Evolutionary conservation across 1,140 invertebrate species (phyloP), one percentile per base, ranked within the genome.

Genomic region (Macrosteles quadrilineatus): DNA sequence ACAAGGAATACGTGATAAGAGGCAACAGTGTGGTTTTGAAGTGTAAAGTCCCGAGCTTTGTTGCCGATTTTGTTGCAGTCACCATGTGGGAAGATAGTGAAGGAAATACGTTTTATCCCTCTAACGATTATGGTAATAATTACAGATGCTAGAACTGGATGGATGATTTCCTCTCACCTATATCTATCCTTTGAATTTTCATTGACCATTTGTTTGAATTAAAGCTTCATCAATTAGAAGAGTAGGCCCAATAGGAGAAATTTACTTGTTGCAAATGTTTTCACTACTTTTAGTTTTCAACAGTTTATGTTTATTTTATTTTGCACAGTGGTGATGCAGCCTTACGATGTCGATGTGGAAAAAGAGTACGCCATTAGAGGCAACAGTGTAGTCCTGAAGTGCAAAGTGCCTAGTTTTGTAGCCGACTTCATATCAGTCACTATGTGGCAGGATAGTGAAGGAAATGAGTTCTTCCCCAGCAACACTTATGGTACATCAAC

Each of bases 341-440:
- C 88, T 74, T 94, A 93, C 80, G 89, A 92, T 83, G 88, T 91
- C 29, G 89, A 92, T 83, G 91, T 93, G 72, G 93, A 95, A 83
- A 95, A 96, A 81, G 94, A 96, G 77, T 97, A 96, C 83, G 94
- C 96, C 64, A 96, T 96, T 78, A 87, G 90, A 76, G 94, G 94
- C 64, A 96, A 96, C 83, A 89, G 92, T 62, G 94, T 92, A 67
- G 89, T 97, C 76, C 89, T 97, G 84, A 94, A 92, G 82, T 98
- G 95, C 85, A 91, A 93, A 85, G 94, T 97, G 73, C 96, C 95
- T 55, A 93, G 91, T 76, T 97, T 96, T 83, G 93, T 97, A 55
- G 93, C 92, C 68, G 94, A 97, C 82, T 97, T 96, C 82, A 90
- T 98, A 71, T 85, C 87, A 71, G 89, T 97, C 73, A 92, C 93